phyloP scores from a whole-genome alignment of 2,888 invertebrate species.

The Andrena camellia region DNA sequence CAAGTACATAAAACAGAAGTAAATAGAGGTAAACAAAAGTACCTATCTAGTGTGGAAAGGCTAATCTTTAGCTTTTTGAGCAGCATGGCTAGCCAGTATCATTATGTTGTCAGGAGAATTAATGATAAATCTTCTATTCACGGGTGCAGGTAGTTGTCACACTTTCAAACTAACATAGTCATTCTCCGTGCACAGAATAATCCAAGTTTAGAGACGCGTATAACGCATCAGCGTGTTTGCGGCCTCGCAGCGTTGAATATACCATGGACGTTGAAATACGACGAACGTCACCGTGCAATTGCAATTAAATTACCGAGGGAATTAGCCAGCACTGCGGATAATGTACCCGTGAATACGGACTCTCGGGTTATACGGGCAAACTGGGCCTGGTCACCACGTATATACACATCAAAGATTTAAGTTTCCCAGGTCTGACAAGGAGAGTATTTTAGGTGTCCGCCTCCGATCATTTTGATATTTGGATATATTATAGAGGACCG shows the following conservation, averaged over 20 bases:
- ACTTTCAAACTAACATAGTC: conserved; percentile 8
- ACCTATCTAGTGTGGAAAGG: too few relatives aligned
- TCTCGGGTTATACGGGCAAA: conserved; percentile 16
- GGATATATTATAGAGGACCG: too few relatives aligned
- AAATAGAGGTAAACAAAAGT: too few relatives aligned
- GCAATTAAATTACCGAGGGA: conserved; percentile 53
- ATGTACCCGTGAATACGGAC: conserved; percentile 32
- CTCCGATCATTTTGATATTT: too few relatives aligned
- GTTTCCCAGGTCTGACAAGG: conserved; percentile 31
- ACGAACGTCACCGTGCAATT: conserved; percentile 44
- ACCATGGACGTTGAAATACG: conserved; percentile 39
- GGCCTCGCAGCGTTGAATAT: conserved; percentile 7
- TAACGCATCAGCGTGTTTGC: neutral
- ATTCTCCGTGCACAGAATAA: conserved; percentile 6
- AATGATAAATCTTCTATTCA: neutral
- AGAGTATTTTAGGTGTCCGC: too few relatives aligned
- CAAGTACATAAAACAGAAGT: too few relatives aligned
- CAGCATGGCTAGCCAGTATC: neutral
- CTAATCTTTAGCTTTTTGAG: neutral
- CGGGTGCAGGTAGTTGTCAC: neutral
- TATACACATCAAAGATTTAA: conserved; percentile 40
- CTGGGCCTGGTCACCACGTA: neutral
- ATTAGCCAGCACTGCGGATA: conserved; percentile 38
- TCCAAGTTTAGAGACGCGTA: conserved; percentile 27
- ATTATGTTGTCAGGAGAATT: neutral